Conservation (phyloP, 1,140 invertebrate genomes). For the Capitella teleta region DNA sequence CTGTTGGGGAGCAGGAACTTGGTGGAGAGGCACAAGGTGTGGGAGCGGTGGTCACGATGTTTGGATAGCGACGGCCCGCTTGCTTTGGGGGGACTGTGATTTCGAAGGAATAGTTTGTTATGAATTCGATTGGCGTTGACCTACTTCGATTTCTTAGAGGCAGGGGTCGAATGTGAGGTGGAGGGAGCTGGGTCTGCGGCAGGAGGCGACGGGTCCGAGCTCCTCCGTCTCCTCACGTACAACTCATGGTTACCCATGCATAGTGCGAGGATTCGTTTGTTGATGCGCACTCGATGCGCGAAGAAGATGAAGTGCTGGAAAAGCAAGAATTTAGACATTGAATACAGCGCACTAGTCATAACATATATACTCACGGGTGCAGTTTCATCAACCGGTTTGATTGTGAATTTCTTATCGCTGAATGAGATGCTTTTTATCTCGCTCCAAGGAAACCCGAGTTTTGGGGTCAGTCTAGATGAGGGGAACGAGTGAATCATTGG, state of each 20-base stretch:
- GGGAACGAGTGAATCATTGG: neutral
- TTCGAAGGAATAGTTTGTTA: too few relatives aligned
- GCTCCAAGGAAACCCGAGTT: constrained; percentile 99
- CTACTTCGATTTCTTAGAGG: too few relatives aligned
- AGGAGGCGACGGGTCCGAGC: too few relatives aligned
- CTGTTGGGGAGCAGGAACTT: too few relatives aligned
- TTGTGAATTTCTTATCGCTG: constrained; percentile 66
- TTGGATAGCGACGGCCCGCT: too few relatives aligned
- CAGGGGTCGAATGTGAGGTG: too few relatives aligned
- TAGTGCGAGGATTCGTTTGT: constrained; percentile 86
- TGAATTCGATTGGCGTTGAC: too few relatives aligned
- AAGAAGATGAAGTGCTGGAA: constrained; percentile 64
- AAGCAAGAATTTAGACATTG: neutral
- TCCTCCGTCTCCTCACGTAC: constrained; percentile 91
- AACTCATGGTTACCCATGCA: constrained; percentile 98
- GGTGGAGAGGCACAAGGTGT: too few relatives aligned
- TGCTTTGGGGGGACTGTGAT: too few relatives aligned
- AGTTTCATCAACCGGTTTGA: constrained; percentile 98
- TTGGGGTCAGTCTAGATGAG: constrained; percentile 46
- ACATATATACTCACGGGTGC: constrained; percentile 24
- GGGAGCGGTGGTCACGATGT: too few relatives aligned
- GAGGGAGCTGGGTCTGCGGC: too few relatives aligned
- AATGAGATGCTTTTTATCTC: constrained; percentile 88
- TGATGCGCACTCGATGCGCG: constrained; percentile 88
- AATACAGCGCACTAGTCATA: neutral